Base-by-base conservation (phyloP, 1,140 invertebrate genomes). In the Uloborus diversus region DNA sequence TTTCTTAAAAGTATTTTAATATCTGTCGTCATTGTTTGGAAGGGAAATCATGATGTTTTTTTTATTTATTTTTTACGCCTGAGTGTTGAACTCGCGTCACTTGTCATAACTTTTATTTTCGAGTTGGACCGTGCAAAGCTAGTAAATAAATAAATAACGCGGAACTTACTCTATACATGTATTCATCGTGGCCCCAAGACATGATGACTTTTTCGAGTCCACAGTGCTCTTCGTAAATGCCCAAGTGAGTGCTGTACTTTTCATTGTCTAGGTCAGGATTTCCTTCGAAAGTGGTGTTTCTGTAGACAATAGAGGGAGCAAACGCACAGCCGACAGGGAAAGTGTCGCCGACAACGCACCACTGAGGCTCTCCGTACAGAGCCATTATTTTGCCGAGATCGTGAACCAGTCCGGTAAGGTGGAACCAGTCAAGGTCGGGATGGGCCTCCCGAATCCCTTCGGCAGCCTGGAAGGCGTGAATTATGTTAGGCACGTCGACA, bases 121-220 rank as follows among this genome's bases (percentile, higher is more conserved):
- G n/a, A n/a, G n/a, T n/a, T n/a, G n/a, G n/a, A n/a, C n/a, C n/a
- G n/a, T n/a, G n/a, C n/a, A n/a, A n/a, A n/a, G n/a, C n/a, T n/a
- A n/a, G n/a, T n/a, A n/a, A n/a, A n/a, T n/a, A n/a, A n/a, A n/a
- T n/a, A n/a, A n/a, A n/a, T n/a, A n/a, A n/a, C n/a, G n/a, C n/a
- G n/a, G n/a, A n/a, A n/a, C 65, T 59, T 28, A 96, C 91, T 78
- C 90, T 88, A 87, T 96, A 97, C 81, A 98, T 86, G 85, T 97
- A 97, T 86, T 97, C 96, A 87, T 99, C 97, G 86, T 99, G 97
- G 0, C 97, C 96, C 97, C 97, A 99, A 9, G 96, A 97, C 92
- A 99, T 94, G 17, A 91, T 85, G 7, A 99, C 85, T 71, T 97
- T 94, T 14, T 94, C 90, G 20, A 99, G 85, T 0, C 97, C 97